Conservation (phyloP, 2,888 invertebrate species). For the Rhingia rostrata region DNA sequence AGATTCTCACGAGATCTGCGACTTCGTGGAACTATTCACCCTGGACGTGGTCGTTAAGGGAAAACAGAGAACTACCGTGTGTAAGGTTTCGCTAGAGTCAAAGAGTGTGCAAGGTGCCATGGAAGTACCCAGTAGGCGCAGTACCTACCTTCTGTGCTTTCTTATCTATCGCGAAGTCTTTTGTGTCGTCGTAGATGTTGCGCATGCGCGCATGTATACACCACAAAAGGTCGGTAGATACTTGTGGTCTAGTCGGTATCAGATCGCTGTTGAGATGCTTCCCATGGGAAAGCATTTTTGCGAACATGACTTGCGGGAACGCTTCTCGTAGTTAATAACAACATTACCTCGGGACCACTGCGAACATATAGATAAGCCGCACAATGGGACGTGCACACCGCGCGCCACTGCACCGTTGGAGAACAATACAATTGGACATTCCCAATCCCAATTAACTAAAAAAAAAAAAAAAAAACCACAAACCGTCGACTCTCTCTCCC, state of each 20-base stretch:
- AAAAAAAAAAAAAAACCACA: no score
- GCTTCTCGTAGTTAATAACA: conserved; percentile 61
- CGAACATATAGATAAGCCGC: conserved; percentile 61
- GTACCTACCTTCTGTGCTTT: conserved; percentile 30
- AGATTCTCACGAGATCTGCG: conserved; percentile 71
- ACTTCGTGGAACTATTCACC: conserved; percentile 64
- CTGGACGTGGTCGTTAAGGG: conserved; percentile 44
- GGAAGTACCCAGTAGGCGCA: conserved; percentile 36
- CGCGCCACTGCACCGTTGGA: conserved; percentile 7
- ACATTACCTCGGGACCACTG: conserved; percentile 52
- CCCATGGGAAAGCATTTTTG: conserved; percentile 63
- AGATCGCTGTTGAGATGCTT: conserved; percentile 49
- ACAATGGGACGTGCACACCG: conserved; percentile 59
- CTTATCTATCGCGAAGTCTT: conserved; percentile 45
- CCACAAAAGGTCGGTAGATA: conserved; percentile 73
- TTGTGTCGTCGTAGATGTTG: conserved; percentile 33
- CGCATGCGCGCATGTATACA: conserved; percentile 18
- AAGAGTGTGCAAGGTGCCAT: conserved; percentile 50
- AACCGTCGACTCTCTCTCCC: conserved; percentile 18
- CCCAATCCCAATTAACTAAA: conserved; percentile 70
- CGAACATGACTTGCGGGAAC: conserved; percentile 48
- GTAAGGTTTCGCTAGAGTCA: conserved; percentile 36
- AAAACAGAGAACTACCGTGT: conserved; percentile 59
- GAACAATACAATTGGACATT: conserved; percentile 70
- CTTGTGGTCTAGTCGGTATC: conserved; percentile 68